Evolutionary conservation across 2,113 vertebrate genomes (phyloP), one percentile per base, ranked within the genome.

Genomic region (Ascaphus truei): DNA sequence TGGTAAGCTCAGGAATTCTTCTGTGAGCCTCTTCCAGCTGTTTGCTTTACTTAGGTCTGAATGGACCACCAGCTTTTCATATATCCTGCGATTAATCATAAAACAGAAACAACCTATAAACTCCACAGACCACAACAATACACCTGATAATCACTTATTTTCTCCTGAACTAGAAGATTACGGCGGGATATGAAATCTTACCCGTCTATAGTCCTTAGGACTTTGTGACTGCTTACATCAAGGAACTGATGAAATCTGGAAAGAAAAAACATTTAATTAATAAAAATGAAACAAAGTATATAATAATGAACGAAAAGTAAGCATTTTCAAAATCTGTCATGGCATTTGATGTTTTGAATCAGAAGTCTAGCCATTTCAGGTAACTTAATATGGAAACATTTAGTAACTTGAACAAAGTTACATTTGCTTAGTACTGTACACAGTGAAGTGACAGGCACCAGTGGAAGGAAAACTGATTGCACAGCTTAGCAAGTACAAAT

Each of bases 61-160:
- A 84, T 98, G 96, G 68, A 99, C 84, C 85, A 95, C 77, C 47
- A 98, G 86, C 77, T 98, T 98, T 72, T 98, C 96, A 73, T 98
- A 85, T 82, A 99, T 95, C 74, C 97, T 99, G 77, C 71, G 66
- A 76, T 66, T 37, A 75, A 65, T 71, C n/a, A 66, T 62, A 62
- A 48, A 25, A 11, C 72, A 50, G 48, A 1, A 37, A 43, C 34
- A 73, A 56, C 36, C 77, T 62, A 20, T 22, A 73, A 68, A 1
- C 15, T 15, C 73, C 56, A 0, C 7, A 73, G 74, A 76, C 5
- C 62, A 73, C 20, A 56, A n/a, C 73, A 72, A 33, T 3, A 30
- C 41, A 18, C 1, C 15, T 64, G n/a, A n/a, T n/a, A n/a, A n/a
- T n/a, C n/a, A n/a, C n/a, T n/a, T n/a, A n/a, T n/a, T n/a, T n/a